Evolutionary conservation across 2,113 vertebrate genomes (phyloP).

Genomic region (Oxyura jamaicensis): DNA sequence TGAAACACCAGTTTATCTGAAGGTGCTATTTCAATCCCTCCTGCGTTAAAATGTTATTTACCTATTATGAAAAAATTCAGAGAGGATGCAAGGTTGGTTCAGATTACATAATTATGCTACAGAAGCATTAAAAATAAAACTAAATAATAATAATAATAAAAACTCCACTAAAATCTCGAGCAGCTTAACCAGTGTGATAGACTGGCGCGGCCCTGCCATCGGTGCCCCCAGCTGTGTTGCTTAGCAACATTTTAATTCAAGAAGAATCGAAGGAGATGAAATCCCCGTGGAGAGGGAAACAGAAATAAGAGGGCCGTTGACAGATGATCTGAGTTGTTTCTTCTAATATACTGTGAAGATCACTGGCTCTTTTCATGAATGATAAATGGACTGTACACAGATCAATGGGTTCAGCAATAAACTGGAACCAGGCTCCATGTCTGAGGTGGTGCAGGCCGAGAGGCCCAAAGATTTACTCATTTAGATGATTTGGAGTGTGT

Average conservation of each 20-base stretch:
- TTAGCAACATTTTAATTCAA: constrained; percentile 93
- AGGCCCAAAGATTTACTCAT: constrained; percentile 76
- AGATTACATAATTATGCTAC: constrained; percentile 73
- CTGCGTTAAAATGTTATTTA: constrained; percentile 33
- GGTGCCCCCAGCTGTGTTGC: constrained; percentile 85
- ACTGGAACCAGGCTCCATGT: constrained; percentile 78
- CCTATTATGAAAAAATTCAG: constrained; percentile 40
- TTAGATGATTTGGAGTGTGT: constrained; percentile 76
- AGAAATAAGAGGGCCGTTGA: constrained; percentile 90
- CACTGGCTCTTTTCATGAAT: constrained; percentile 92
- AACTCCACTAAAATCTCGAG: constrained; percentile 64
- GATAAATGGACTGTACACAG: constrained; percentile 92
- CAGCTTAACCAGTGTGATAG: constrained; percentile 81
- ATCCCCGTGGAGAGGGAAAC: constrained; percentile 88
- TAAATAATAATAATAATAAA: neutral
- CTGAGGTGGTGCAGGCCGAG: constrained; percentile 68
- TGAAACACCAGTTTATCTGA: neutral
- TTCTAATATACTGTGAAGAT: constrained; percentile 95
- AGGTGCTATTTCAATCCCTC: neutral
- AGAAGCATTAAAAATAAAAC: constrained; percentile 45
- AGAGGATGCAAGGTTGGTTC: constrained; percentile 33
- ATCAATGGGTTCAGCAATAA: constrained; percentile 88
- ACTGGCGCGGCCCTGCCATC: constrained; percentile 74
- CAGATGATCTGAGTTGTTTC: constrained; percentile 93
- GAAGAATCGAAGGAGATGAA: constrained; percentile 89